These are phyloP conservation scores for Ascaphus truei DNA, from an alignment of 2,113 vertebrate genomes.

Conservation along the genomic window DNA sequence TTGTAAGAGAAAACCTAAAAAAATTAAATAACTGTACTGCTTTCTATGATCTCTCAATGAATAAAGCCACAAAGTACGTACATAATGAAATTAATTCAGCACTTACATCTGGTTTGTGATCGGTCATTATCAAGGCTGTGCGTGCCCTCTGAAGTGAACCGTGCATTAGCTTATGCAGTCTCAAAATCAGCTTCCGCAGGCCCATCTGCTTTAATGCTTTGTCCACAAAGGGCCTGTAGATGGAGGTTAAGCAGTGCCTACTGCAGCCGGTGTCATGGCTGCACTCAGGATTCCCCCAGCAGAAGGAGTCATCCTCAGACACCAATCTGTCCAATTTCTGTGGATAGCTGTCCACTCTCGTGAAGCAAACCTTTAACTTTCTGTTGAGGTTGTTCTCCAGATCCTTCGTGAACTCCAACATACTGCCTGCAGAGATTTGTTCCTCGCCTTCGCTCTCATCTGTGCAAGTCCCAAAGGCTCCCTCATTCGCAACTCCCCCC, in stretches of 20 bases:
- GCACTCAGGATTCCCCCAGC: slow-evolving; percentile 57
- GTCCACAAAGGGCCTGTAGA: slow-evolving; percentile 97
- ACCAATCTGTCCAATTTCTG: slow-evolving; percentile 68
- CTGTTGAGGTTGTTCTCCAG: slow-evolving; percentile 45
- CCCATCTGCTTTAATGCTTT: slow-evolving; percentile 99
- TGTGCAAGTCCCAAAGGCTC: slow-evolving; percentile 69
- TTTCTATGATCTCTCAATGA: no score
- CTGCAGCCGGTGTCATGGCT: slow-evolving; percentile 53
- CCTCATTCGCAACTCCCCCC: slow-evolving; percentile 59
- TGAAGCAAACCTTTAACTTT: slow-evolving; percentile 55
- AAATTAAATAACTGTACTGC: no score
- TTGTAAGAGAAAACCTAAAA: no score
- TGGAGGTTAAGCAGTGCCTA: slow-evolving; percentile 82
- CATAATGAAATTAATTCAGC: no score
- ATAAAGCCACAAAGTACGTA: no score
- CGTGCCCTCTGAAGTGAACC: slow-evolving; percentile 91
- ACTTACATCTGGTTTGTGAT: slow-evolving; percentile 82
- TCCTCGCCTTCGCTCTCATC: slow-evolving; percentile 80
- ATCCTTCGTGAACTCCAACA: slow-evolving; percentile 43
- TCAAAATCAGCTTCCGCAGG: slow-evolving; percentile 89
- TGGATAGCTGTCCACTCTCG: slow-evolving; percentile 47
- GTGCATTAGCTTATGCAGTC: slow-evolving; percentile 97
- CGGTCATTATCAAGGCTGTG: slow-evolving; percentile 77
- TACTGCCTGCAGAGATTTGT: slow-evolving; percentile 38
- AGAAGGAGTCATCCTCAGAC: slow-evolving; percentile 77